phyloP scores from a whole-genome alignment of 2,888 invertebrate genomes.

The Thymelicus sylvestris region DNA sequence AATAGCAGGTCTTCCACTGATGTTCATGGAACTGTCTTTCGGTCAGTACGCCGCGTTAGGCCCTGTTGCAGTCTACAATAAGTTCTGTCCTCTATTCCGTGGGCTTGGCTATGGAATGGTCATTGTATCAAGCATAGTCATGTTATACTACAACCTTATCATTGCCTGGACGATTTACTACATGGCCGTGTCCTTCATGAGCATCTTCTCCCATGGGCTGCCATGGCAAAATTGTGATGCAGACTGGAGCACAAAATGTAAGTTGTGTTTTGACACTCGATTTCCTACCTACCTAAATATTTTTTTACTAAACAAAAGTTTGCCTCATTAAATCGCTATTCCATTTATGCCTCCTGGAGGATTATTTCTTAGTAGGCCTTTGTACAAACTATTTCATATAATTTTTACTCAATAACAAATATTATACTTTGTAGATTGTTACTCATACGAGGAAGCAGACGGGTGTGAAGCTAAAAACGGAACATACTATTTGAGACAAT shows the following conservation, averaged over 20 bases:
- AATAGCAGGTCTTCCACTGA: conserved; percentile 91
- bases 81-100: conserved; percentile 91
- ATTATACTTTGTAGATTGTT: conserved; percentile 83
- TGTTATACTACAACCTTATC: conserved; percentile 91
- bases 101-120: conserved; percentile 91
- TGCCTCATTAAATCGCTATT: no score
- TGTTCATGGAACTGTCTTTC: conserved; percentile 94
- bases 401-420: neutral
- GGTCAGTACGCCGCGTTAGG: conserved; percentile 92
- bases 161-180: conserved; percentile 92
- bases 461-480: conserved; percentile 85
- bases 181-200: conserved; percentile 86
- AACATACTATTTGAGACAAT: conserved; percentile 86
- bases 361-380: no score
- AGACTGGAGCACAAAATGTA: conserved; percentile 88
- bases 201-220: conserved; percentile 84
- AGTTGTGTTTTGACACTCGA: conserved; percentile 53
- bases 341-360: no score
- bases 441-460: conserved; percentile 87
- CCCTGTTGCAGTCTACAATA: conserved; percentile 91
- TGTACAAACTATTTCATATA: no score
- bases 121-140: conserved; percentile 89
- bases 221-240: conserved; percentile 90
- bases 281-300: neutral
- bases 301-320: no score